These are phyloP conservation scores for Zaprionus africanus DNA, from an alignment of 1,140 invertebrate genomes.

Conservation along the genomic window DNA sequence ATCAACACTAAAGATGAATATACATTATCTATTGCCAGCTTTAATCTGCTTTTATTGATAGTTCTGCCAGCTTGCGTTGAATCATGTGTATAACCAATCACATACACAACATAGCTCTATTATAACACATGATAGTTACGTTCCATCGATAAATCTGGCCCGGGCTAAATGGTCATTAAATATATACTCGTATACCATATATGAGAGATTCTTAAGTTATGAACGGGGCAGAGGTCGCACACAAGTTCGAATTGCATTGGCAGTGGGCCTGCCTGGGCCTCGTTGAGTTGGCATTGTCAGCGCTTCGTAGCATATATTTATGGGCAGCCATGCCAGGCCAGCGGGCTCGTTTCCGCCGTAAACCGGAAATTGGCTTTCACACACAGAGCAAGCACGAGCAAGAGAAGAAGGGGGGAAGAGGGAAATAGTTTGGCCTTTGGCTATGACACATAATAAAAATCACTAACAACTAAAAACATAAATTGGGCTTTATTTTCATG, in stretches of 20 bases:
- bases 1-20: too few species aligned
- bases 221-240: constrained; percentile 43
- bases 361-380: constrained; percentile 75
- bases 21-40: too few species aligned
- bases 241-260: constrained; percentile 47
- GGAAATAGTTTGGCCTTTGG: constrained; percentile 41
- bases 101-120: too few species aligned
- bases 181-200: not conserved
- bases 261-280: constrained; percentile 2
- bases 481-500: constrained; percentile 81
- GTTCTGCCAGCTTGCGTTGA: too few species aligned
- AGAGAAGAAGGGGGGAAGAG: not conserved
- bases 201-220: constrained; percentile 8
- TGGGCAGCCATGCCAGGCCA: constrained; percentile 29
- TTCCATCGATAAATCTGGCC: not conserved
- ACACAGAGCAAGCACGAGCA: constrained; percentile 35
- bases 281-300: constrained; percentile 33
- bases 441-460: constrained; percentile 83
- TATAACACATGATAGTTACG: not conserved
- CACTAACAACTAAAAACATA: constrained; percentile 83
- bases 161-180: not conserved
- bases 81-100: too few species aligned
- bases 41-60: too few species aligned
- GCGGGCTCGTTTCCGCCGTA: constrained; percentile 68
- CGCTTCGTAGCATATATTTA: constrained; percentile 53